A percentile compares a stretch with the other conserved stretches of the same genome.
Conservation (phyloP, 1,140 invertebrate genomes). For the Mamestra configurata region DNA sequence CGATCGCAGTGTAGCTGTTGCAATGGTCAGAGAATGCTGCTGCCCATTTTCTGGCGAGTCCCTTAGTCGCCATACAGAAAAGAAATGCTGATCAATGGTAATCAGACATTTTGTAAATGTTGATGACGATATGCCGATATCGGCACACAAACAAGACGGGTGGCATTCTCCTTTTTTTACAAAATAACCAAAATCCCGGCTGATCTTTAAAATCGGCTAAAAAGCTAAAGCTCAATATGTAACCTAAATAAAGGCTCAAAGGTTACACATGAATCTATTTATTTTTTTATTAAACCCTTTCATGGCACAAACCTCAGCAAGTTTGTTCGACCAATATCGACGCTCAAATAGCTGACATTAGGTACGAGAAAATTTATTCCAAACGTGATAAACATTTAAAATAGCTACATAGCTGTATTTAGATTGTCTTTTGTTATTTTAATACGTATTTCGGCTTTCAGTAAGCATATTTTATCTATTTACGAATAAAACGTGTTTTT, state of each 20-base stretch:
- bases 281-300: background rate
- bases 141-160: too few species aligned
- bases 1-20: too few species aligned
- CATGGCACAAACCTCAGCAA: background rate
- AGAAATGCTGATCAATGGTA: too few species aligned
- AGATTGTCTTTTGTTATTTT: constrained; percentile 6
- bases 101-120: too few species aligned
- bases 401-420: background rate
- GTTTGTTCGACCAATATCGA: constrained; percentile 25
- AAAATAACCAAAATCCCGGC: too few species aligned
- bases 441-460: background rate
- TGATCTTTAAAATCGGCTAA: background rate
- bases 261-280: constrained; percentile 14
- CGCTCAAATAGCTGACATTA: constrained; percentile 18
- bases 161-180: too few species aligned
- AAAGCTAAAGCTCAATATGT: background rate
- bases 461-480: constrained; percentile 3
- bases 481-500: background rate
- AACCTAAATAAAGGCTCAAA: constrained; percentile 19
- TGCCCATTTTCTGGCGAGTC: too few species aligned
- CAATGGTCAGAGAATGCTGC: too few species aligned
- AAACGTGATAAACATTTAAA: constrained; percentile 32
- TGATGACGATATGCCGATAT: too few species aligned
- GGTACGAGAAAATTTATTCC: constrained; percentile 22
- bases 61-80: too few species aligned